A percentile compares a stretch with the other conserved stretches of the same genome.
These are phyloP conservation scores for Pleuronectes platessa DNA, from an alignment of 2,113 vertebrate species.

Conservation along the genomic window DNA sequence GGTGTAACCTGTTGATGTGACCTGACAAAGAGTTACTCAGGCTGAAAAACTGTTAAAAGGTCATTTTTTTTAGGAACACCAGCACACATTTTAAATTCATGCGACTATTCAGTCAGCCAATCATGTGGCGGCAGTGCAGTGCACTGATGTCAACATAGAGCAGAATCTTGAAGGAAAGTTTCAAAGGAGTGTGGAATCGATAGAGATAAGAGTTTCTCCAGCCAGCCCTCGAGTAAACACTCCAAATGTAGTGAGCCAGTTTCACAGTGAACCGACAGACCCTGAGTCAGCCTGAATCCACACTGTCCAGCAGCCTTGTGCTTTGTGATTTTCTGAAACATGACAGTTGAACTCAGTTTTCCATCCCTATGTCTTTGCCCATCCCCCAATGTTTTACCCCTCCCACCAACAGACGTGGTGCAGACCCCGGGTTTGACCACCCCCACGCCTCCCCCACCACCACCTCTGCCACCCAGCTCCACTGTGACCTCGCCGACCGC, in stretches of 20 bases:
- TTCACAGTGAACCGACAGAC: not conserved
- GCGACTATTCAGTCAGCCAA: not conserved
- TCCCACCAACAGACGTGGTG: constrained; percentile 80
- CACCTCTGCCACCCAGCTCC: constrained; percentile 88
- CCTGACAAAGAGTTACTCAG: not conserved
- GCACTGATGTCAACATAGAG: too few relatives aligned
- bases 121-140: too few relatives aligned
- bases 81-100: not conserved
- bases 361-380: constrained; percentile 17
- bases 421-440: constrained; percentile 85
- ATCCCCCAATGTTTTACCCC: not conserved
- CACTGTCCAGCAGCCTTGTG: not conserved
- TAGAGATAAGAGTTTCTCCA: too few relatives aligned
- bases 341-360: constrained; percentile 11
- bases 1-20: constrained; percentile 5
- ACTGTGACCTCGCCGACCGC: constrained; percentile 81
- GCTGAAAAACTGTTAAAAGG: not conserved
- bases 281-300: not conserved
- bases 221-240: too few relatives aligned
- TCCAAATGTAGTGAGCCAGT: not conserved
- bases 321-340: not conserved
- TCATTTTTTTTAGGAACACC: not conserved
- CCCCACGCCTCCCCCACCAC: constrained; percentile 89
- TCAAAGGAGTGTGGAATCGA: too few relatives aligned
- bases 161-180: too few relatives aligned